phyloP scores from a whole-genome alignment of 2,888 invertebrate genomes.

The Cataglyphis altisquamis region DNA sequence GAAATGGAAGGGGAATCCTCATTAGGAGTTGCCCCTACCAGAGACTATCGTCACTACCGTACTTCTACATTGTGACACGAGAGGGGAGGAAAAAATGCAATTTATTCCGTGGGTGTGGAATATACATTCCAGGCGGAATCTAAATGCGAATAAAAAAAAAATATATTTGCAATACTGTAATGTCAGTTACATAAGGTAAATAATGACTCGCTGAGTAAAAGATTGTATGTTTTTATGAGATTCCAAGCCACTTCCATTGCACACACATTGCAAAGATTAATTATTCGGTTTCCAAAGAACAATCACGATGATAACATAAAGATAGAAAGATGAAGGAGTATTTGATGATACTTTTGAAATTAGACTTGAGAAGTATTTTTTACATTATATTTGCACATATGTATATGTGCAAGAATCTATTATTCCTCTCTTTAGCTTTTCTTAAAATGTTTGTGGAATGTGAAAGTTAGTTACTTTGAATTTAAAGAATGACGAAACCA shows the following conservation, averaged over 20 bases:
- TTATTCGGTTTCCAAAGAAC: slow-evolving; percentile 2
- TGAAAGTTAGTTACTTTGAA: background rate
- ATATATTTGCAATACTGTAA: slow-evolving; percentile 27
- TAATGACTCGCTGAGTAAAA: slow-evolving; percentile 20
- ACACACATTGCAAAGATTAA: slow-evolving; percentile 7
- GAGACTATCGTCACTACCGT: slow-evolving; percentile 63
- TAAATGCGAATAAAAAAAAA: background rate
- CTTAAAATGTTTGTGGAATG: background rate
- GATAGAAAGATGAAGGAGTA: slow-evolving; percentile 1
- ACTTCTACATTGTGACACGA: slow-evolving; percentile 58
- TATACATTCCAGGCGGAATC: slow-evolving; percentile 32
- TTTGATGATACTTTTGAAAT: background rate
- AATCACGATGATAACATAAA: background rate
- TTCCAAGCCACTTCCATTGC: background rate
- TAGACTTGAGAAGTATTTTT: background rate
- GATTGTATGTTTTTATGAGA: background rate
- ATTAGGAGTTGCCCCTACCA: slow-evolving; percentile 79
- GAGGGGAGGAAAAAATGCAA: slow-evolving; percentile 9
- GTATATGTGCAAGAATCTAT: background rate
- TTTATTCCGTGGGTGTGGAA: slow-evolving; percentile 23
- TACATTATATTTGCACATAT: background rate
- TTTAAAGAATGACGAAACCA: background rate
- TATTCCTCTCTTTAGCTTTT: background rate
- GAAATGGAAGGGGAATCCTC: slow-evolving; percentile 73
- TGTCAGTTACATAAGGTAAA: slow-evolving; percentile 39